A percentile compares a stretch with the other conserved stretches of the same genome.
Evolutionary conservation across 2,888 invertebrate species (phyloP).

Genomic region (Ariolimax columbianus): DNA sequence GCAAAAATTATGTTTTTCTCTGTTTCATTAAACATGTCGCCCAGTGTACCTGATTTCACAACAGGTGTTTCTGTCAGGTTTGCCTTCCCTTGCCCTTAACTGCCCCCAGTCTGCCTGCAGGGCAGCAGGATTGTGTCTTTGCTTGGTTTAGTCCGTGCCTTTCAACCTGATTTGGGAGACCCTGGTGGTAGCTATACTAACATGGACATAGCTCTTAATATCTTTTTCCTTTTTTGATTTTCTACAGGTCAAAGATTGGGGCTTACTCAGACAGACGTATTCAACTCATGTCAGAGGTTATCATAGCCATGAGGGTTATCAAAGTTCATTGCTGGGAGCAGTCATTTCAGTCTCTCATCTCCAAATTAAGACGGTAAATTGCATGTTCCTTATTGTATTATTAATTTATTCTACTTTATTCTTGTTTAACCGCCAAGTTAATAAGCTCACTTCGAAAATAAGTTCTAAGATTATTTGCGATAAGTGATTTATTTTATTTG

Average conservation of each 20-base stretch:
- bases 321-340: constrained; percentile 96
- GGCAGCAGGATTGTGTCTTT: no score
- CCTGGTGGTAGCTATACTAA: no score
- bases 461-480: background rate
- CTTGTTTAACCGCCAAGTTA: background rate
- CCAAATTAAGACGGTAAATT: constrained; percentile 84
- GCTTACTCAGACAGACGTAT: constrained; percentile 90
- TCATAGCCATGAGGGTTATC: constrained; percentile 92
- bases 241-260: constrained; percentile 84
- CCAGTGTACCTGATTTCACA: no score
- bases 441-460: background rate
- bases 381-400: background rate
- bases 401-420: background rate
- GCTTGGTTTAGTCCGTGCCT: no score
- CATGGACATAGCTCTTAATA: no score
- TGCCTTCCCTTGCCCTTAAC: no score
- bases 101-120: no score
- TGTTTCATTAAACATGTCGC: no score
- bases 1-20: no score
- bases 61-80: no score
- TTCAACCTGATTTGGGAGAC: no score
- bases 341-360: constrained; percentile 89
- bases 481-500: no score
- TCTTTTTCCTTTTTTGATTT: background rate
- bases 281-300: constrained; percentile 93